phyloP scores from a whole-genome alignment of 2,888 invertebrate genomes.

The Hypena proboscidalis region DNA sequence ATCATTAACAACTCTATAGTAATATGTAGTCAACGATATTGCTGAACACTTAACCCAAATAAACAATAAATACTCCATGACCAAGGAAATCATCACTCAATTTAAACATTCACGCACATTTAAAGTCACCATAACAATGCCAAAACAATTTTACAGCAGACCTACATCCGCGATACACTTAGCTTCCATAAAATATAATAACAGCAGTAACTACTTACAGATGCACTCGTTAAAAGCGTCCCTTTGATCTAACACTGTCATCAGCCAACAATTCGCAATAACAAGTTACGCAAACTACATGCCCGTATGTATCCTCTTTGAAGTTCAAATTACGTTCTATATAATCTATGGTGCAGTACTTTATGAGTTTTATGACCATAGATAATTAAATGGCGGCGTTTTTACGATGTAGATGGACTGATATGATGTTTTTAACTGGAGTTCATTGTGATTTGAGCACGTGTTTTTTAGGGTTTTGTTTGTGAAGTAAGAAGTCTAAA shows the following conservation, averaged over 20 bases:
- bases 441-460: slow-evolving; percentile 48
- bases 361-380: slow-evolving; percentile 50
- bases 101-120: too few species aligned
- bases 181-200: slow-evolving; percentile 6
- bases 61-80: too few species aligned
- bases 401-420: slow-evolving; percentile 62
- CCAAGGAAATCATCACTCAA: too few species aligned
- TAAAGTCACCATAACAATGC: too few species aligned
- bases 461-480: slow-evolving; percentile 50
- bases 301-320: slow-evolving; percentile 36
- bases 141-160: too few species aligned
- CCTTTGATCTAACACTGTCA: slow-evolving; percentile 35
- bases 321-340: slow-evolving; percentile 23
- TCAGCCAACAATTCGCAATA: slow-evolving; percentile 19
- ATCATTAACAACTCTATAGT: too few species aligned
- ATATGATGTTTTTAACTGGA: slow-evolving; percentile 50
- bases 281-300: slow-evolving; percentile 12
- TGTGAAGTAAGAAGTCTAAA: slow-evolving; percentile 18
- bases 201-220: slow-evolving; percentile 15
- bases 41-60: too few species aligned
- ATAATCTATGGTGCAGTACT: slow-evolving; percentile 34
- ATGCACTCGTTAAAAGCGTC: slow-evolving; percentile 23
- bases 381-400: slow-evolving; percentile 58
- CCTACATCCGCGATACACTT: not conserved
- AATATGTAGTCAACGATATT: too few species aligned